Percentiles rank a stretch among this genome's conserved stretches.
Conservation (phyloP, 2,888 invertebrate genomes). For the Arctia plantaginis region DNA sequence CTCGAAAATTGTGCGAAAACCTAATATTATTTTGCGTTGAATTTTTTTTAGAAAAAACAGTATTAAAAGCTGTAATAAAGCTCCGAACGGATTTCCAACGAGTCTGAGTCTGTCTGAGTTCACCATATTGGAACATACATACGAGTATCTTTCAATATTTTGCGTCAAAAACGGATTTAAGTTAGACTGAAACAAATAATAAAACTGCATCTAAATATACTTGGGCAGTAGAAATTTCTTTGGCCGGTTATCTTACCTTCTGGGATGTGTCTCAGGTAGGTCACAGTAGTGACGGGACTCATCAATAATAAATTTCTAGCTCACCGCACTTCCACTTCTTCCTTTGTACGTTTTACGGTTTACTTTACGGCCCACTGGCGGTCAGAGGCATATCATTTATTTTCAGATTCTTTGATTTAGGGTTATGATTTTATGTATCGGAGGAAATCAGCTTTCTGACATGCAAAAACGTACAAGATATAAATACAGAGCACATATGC, state of each 20-base stretch:
- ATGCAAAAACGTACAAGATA: neutral
- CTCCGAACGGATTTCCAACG: no score
- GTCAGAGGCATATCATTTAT: conserved; percentile 8
- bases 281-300: conserved; percentile 58
- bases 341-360: conserved; percentile 5
- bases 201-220: neutral
- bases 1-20: no score
- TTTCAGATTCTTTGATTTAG: conserved; percentile 8
- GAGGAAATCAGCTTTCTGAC: neutral
- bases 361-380: conserved; percentile 10
- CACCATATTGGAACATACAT: no score
- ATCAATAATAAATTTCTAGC: conserved; percentile 61
- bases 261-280: conserved; percentile 58
- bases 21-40: no score
- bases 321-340: conserved; percentile 10
- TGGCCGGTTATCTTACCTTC: conserved; percentile 48
- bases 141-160: neutral
- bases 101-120: no score
- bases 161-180: neutral
- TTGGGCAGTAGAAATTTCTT: conserved; percentile 40
- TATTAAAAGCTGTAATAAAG: no score
- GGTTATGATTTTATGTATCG: neutral
- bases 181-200: neutral
- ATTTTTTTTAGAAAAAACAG: no score
- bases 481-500: no score